phyloP scores from a whole-genome alignment of 2,113 vertebrate species.

The Aramus guarauna region DNA sequence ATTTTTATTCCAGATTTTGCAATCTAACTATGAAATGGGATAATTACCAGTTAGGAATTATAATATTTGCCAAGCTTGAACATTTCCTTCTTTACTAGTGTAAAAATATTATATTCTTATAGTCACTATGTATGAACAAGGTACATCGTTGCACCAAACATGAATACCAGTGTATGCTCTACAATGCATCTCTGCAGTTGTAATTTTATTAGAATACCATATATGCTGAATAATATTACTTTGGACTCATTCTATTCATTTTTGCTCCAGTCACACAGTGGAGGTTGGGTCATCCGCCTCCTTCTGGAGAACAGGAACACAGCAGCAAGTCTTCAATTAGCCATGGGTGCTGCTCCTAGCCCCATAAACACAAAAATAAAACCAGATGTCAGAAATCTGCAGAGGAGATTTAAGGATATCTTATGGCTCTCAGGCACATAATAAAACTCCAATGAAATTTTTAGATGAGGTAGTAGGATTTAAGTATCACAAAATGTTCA shows the following conservation, averaged over 20 bases:
- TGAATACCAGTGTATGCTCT: neutral
- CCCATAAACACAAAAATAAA: slow-evolving; percentile 14
- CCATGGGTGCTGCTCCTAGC: neutral
- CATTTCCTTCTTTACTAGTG: neutral
- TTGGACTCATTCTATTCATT: neutral
- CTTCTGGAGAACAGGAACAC: neutral
- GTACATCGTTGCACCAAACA: neutral
- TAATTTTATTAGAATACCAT: neutral
- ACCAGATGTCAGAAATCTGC: slow-evolving; percentile 5
- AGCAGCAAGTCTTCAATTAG: neutral
- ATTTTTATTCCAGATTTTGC: neutral
- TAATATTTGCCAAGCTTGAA: neutral
- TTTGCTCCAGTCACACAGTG: neutral
- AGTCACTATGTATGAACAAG: neutral
- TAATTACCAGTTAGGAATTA: neutral
- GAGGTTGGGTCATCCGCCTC: neutral
- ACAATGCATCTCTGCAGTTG: neutral
- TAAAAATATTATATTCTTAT: neutral
- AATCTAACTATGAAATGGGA: neutral
- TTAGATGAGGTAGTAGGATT: neutral
- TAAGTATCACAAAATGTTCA: neutral
- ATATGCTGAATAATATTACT: neutral
- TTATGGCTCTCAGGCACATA: neutral
- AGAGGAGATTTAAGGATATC: neutral
- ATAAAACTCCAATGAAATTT: slow-evolving; percentile 1